Evolutionary conservation across 2,797 vertebrate species (phyloP).

Genomic region (Spheniscus humboldti): DNA sequence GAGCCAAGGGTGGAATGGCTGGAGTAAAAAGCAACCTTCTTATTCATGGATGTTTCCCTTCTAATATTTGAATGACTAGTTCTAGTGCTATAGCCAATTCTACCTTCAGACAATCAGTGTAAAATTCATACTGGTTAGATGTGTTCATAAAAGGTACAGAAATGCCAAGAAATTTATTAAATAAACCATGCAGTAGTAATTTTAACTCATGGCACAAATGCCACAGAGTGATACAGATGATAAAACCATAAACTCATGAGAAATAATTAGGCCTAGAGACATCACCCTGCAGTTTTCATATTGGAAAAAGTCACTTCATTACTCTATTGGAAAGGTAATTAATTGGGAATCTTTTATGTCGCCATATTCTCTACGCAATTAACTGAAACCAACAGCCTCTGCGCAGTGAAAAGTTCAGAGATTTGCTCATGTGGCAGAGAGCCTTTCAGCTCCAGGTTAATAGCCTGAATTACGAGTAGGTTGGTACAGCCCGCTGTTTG

Average conservation of each 20-base stretch:
- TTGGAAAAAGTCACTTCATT: constrained; percentile 5
- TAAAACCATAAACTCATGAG: neutral
- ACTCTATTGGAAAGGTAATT: neutral
- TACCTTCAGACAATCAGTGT: neutral
- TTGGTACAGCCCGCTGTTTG: neutral
- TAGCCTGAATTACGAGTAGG: neutral
- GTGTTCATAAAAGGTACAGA: neutral
- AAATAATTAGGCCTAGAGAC: neutral
- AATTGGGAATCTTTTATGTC: neutral
- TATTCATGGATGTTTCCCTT: neutral
- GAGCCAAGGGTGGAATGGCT: neutral
- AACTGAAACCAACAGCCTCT: neutral
- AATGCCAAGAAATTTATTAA: neutral
- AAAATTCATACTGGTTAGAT: neutral
- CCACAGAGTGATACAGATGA: neutral
- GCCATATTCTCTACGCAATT: neutral
- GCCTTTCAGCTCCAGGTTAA: neutral
- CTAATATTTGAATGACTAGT: neutral
- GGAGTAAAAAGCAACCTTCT: neutral
- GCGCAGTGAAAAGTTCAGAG: neutral
- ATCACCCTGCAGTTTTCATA: neutral
- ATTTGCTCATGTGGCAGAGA: neutral
- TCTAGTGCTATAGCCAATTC: neutral
- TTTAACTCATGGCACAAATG: neutral
- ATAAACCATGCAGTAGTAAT: neutral